A percentile compares a stretch with the other conserved stretches of the same genome.
These are phyloP conservation scores for Oryzias curvinotus DNA, from an alignment of 2,113 vertebrate species.

Conservation along the genomic window DNA sequence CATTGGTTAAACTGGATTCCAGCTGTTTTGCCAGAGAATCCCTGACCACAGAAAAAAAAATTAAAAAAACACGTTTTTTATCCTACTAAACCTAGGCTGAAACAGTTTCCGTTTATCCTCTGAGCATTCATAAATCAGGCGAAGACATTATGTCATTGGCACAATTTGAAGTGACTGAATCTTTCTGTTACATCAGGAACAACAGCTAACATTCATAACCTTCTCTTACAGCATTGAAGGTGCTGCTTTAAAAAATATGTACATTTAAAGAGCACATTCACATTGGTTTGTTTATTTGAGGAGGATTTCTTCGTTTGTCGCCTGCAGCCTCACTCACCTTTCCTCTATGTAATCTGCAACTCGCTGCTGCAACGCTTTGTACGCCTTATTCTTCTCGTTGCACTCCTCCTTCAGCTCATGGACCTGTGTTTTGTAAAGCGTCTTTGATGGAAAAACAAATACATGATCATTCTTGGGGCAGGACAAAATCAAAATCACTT, in stretches of 20 bases:
- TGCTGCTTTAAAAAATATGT: too few species aligned
- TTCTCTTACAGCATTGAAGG: too few species aligned
- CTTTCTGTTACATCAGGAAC: background rate
- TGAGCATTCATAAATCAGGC: slow-evolving; percentile 4
- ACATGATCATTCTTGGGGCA: background rate
- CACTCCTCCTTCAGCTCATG: slow-evolving; percentile 92
- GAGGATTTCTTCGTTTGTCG: background rate
- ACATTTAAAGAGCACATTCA: too few species aligned
- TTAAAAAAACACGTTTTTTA: background rate
- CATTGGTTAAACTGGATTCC: slow-evolving; percentile 91
- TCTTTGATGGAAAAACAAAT: slow-evolving; percentile 69
- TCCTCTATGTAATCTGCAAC: slow-evolving; percentile 89
- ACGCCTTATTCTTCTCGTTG: slow-evolving; percentile 88
- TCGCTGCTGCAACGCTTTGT: slow-evolving; percentile 85
- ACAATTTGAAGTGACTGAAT: background rate
- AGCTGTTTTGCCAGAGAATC: slow-evolving; percentile 90
- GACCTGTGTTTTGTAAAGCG: slow-evolving; percentile 95
- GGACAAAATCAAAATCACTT: too few species aligned
- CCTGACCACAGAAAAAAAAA: slow-evolving; percentile 61
- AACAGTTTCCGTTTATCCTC: background rate
- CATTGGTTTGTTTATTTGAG: background rate
- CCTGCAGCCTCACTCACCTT: slow-evolving; percentile 73
- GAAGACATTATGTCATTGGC: slow-evolving; percentile 13
- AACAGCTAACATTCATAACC: background rate
- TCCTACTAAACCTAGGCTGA: background rate